Evolutionary conservation across 1,140 invertebrate species (phyloP).

Genomic region (Cyphomyrmex costatus): DNA sequence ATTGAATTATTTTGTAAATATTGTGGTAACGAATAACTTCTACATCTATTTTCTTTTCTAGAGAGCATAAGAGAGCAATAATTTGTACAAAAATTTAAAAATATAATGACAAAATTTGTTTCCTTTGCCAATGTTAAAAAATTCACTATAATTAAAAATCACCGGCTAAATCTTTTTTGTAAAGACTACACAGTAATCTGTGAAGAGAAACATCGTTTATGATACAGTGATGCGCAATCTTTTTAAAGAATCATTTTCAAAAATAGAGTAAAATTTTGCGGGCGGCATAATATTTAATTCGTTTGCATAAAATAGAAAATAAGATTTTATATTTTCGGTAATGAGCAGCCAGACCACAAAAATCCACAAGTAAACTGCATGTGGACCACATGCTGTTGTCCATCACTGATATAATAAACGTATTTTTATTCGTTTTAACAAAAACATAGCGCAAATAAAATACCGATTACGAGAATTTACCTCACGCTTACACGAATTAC

Average conservation of each 20-base stretch:
- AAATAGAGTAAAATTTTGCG: too few species aligned
- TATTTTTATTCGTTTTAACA: conserved; percentile 19
- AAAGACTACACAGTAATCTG: neutral
- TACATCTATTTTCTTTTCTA: conserved; percentile 28
- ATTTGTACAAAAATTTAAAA: neutral
- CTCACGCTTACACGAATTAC: conserved; percentile 38
- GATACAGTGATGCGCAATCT: too few species aligned
- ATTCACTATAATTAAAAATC: conserved; percentile 8
- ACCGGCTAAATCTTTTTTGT: neutral
- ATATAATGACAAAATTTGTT: neutral
- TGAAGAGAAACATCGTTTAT: neutral
- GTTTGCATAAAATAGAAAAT: too few species aligned
- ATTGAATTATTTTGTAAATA: neutral
- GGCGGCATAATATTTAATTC: too few species aligned
- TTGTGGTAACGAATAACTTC: conserved; percentile 10
- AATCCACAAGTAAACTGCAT: too few species aligned
- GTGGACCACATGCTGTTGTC: too few species aligned
- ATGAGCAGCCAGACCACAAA: too few species aligned
- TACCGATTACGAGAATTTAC: conserved; percentile 38
- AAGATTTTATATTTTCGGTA: too few species aligned
- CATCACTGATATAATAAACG: neutral
- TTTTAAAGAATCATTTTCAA: too few species aligned
- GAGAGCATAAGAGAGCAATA: conserved; percentile 40
- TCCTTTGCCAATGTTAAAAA: neutral
- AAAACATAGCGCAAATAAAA: conserved; percentile 23